phyloP scores from a whole-genome alignment of 2,888 invertebrate species.

The Erebia palarica region DNA sequence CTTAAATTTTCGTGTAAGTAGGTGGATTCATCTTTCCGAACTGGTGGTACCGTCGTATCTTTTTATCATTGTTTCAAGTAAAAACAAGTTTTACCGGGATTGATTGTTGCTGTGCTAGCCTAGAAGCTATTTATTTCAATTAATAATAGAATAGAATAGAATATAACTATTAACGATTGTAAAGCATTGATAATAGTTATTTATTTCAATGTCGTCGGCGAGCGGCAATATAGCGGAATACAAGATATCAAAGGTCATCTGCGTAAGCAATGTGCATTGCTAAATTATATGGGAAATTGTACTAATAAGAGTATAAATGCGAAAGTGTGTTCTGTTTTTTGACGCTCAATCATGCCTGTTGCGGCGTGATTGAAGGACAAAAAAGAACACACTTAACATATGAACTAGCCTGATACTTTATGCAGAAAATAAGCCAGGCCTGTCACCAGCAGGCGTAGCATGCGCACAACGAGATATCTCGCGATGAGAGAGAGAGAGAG shows the following conservation, averaged over 20 bases:
- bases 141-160: not conserved
- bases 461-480: too few relatives aligned
- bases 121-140: constrained; percentile 25
- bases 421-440: too few relatives aligned
- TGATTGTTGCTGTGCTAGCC: not conserved
- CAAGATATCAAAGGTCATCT: constrained; percentile 35
- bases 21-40: too few relatives aligned
- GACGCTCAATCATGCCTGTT: too few relatives aligned
- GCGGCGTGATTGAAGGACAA: too few relatives aligned
- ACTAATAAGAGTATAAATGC: not conserved
- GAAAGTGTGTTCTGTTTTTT: not conserved
- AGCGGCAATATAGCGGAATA: constrained; percentile 29
- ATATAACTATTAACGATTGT: not conserved
- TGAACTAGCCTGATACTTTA: too few relatives aligned
- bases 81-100: constrained; percentile 8
- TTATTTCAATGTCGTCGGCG: constrained; percentile 38
- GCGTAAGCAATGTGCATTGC: constrained; percentile 21
- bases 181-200: constrained; percentile 14
- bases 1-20: too few relatives aligned
- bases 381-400: too few relatives aligned
- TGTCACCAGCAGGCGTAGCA: too few relatives aligned
- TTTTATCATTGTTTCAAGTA: too few relatives aligned
- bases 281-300: not conserved
- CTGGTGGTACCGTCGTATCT: too few relatives aligned
- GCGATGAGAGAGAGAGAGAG: too few relatives aligned